Conservation (phyloP, 2,113 vertebrate genomes). For the Pampusana beccarii region DNA sequence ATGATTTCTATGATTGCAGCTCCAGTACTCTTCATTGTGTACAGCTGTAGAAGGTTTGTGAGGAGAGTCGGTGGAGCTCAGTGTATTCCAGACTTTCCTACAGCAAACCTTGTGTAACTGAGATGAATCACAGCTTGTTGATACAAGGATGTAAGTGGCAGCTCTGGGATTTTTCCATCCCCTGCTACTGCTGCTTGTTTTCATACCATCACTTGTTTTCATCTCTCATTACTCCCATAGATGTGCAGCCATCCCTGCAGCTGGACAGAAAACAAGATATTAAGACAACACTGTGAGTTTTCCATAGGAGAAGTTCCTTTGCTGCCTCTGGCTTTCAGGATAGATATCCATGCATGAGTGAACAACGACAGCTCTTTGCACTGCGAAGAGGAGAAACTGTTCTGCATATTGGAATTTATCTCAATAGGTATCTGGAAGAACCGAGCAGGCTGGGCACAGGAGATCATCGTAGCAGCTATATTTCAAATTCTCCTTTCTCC, state of each 20-base stretch:
- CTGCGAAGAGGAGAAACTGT: not conserved
- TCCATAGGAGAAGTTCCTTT: not conserved
- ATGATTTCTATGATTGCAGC: too few species aligned
- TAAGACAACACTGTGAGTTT: not conserved
- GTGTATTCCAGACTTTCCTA: not conserved
- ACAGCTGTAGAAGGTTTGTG: not conserved
- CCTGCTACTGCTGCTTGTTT: not conserved
- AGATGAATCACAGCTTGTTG: not conserved
- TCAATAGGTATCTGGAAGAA: not conserved
- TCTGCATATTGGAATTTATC: not conserved
- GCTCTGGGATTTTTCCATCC: not conserved
- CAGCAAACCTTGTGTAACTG: not conserved
- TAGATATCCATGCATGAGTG: not conserved
- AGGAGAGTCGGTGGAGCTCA: not conserved
- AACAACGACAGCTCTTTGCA: not conserved
- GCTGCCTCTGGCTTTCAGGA: not conserved
- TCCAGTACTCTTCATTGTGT: rapidly evolving
- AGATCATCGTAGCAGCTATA: not conserved
- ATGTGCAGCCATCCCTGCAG: not conserved
- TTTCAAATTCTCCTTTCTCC: not conserved
- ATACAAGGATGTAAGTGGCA: not conserved
- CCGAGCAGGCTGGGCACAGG: not conserved
- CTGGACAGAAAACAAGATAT: not conserved
- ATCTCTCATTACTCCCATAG: not conserved
- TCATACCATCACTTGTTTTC: not conserved